Percentiles rank a stretch among this genome's conserved stretches.
phyloP scores from a whole-genome alignment of 2,888 invertebrate genomes.

The Cheilosia variabilis region DNA sequence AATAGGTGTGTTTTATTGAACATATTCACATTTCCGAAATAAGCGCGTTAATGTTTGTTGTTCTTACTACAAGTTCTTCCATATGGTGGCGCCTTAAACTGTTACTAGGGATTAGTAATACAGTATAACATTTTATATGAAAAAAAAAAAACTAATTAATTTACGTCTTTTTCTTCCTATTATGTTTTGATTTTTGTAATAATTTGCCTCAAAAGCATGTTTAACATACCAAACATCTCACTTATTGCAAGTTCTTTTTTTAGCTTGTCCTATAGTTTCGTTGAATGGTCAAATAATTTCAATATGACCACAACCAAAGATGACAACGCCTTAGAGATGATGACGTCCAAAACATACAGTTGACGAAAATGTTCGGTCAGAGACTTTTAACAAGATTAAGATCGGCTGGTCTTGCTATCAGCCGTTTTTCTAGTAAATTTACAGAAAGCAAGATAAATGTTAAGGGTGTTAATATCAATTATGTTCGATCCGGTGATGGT shows the following conservation, averaged over 20 bases:
- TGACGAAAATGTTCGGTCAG: slow-evolving; percentile 37
- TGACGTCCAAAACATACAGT: neutral
- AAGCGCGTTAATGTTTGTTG: too few species aligned
- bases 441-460: slow-evolving; percentile 87
- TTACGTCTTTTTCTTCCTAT: too few species aligned
- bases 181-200: neutral
- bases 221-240: too few species aligned
- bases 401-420: neutral
- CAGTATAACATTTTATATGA: neutral
- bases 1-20: too few species aligned
- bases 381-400: slow-evolving; percentile 37
- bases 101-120: slow-evolving; percentile 10
- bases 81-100: slow-evolving; percentile 9
- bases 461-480: slow-evolving; percentile 86
- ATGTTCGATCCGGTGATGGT: slow-evolving; percentile 85
- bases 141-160: neutral
- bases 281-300: neutral
- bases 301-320: neutral
- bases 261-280: neutral
- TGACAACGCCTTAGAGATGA: neutral
- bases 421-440: slow-evolving; percentile 71
- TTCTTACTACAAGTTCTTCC: too few species aligned
- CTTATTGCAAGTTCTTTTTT: neutral
- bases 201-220: too few species aligned
- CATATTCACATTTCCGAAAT: too few species aligned